These are phyloP conservation scores for Hartigia nigra DNA, from an alignment of 2,888 invertebrate species.

Conservation along the genomic window DNA sequence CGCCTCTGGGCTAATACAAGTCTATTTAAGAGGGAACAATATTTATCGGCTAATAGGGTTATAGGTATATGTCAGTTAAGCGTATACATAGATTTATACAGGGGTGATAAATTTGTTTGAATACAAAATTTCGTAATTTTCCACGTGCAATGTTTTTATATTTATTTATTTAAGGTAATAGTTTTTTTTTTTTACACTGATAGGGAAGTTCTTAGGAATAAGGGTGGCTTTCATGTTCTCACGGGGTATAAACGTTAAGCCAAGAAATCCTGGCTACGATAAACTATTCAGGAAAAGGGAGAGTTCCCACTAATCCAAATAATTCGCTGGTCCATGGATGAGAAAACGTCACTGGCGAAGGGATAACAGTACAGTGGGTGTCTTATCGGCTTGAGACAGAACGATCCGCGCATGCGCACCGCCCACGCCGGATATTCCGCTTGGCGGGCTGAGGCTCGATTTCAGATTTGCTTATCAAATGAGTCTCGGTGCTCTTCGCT, in stretches of 20 bases:
- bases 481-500: background rate
- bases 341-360: constrained; percentile 4
- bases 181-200: background rate
- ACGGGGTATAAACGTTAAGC: background rate
- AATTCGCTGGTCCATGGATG: background rate
- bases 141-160: background rate
- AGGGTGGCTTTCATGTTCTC: background rate
- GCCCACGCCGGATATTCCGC: constrained; percentile 1
- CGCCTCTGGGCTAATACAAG: background rate
- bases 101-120: background rate
- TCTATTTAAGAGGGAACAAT: background rate
- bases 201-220: background rate
- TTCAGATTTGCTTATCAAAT: constrained; percentile 22
- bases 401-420: constrained; percentile 14
- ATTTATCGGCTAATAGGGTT: background rate
- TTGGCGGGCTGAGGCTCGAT: constrained; percentile 6
- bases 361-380: constrained; percentile 13
- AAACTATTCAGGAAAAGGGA: background rate
- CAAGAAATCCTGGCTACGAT: background rate
- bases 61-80: background rate
- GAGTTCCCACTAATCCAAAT: background rate
- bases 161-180: background rate
- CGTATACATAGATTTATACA: background rate
- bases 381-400: constrained; percentile 21
- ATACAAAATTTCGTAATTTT: too few relatives aligned